Conservation (phyloP, 1,140 invertebrate genomes). For the Pogonomyrmex barbatus region DNA sequence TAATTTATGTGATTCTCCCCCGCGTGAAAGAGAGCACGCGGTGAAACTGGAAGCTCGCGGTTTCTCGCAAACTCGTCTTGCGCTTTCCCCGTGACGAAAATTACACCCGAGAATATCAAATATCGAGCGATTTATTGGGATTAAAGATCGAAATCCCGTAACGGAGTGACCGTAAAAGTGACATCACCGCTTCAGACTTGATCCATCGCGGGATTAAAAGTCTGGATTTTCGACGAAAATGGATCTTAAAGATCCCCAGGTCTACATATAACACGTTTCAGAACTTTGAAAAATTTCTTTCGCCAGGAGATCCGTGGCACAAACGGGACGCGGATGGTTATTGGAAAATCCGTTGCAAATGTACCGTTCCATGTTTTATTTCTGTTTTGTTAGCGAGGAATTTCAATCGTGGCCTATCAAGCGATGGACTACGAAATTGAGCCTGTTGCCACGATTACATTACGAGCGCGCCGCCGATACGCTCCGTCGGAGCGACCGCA, state of each 20-base stretch:
- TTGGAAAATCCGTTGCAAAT: background rate
- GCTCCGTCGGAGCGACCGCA: background rate
- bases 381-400: background rate
- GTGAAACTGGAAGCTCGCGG: background rate
- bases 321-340: background rate
- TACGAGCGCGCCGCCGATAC: background rate
- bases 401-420: background rate
- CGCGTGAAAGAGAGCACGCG: background rate
- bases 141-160: background rate
- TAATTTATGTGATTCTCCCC: conserved; percentile 17
- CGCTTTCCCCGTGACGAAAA: background rate
- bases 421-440: conserved; percentile 14
- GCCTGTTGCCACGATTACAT: background rate
- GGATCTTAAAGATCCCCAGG: background rate
- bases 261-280: no score
- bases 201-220: background rate
- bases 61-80: background rate
- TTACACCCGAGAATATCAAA: background rate
- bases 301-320: background rate
- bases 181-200: background rate
- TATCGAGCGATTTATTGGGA: background rate
- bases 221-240: background rate
- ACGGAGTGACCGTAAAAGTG: background rate
- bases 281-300: no score
- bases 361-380: background rate